Conservation (phyloP, 2,888 invertebrate species). For the Drosophila anomelani region DNA sequence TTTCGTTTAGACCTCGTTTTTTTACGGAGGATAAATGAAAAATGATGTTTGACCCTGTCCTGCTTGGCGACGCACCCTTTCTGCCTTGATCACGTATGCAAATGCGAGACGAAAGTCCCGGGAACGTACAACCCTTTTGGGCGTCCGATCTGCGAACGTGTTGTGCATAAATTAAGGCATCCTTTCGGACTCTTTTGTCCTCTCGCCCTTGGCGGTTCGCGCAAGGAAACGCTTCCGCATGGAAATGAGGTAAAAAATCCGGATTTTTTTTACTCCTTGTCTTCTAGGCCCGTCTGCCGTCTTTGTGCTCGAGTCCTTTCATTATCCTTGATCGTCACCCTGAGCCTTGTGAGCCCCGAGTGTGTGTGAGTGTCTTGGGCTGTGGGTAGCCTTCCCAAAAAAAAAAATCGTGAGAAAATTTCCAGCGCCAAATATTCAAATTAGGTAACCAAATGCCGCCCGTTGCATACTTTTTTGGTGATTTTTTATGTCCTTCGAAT, state of each 20-base stretch:
- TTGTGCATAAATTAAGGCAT: constrained; percentile 78
- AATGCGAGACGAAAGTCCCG: constrained; percentile 67
- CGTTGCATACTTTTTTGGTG: constrained; percentile 72
- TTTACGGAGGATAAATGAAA: constrained; percentile 58
- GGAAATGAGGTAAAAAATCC: constrained; percentile 82
- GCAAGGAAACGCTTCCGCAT: constrained; percentile 72
- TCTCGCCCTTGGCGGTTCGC: constrained; percentile 69
- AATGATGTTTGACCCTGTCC: constrained; percentile 72
- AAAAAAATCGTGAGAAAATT: constrained; percentile 77
- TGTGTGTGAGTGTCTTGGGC: constrained; percentile 43
- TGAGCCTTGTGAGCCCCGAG: constrained; percentile 38
- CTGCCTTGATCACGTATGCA: constrained; percentile 77
- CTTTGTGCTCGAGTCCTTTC: constrained; percentile 35
- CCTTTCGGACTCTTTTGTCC: constrained; percentile 53
- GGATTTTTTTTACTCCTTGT: constrained; percentile 77
- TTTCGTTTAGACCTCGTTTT: constrained; percentile 27
- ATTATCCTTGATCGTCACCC: constrained; percentile 75
- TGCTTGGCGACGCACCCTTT: constrained; percentile 60
- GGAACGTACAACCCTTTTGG: constrained; percentile 66
- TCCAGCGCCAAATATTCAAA: constrained; percentile 74
- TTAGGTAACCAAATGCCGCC: constrained; percentile 60
- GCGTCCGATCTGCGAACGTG: constrained; percentile 76
- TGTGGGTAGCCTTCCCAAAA: constrained; percentile 62
- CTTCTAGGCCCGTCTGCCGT: constrained; percentile 48
- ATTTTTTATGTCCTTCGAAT: constrained; percentile 42